Base-by-base conservation (phyloP, 2,797 vertebrate species). In the Bucorvus abyssinicus region DNA sequence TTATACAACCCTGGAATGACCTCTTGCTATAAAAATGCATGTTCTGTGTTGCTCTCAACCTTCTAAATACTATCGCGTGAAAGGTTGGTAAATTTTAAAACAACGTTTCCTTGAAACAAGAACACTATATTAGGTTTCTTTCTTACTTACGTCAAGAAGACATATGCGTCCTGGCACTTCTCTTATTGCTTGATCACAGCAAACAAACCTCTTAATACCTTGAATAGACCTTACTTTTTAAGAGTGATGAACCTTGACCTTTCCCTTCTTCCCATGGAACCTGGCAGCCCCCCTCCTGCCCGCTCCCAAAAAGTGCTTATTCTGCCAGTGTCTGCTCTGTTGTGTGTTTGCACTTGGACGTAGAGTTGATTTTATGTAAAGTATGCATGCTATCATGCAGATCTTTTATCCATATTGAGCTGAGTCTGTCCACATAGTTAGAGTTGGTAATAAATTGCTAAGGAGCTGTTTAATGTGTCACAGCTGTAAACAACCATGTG, bases 401-500 rank as follows among this genome's bases (percentile, higher is more conserved):
- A 78, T 77, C 73, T 73, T 94, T 78, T 64, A 61, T 78, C 77
- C 65, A 8, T 44, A 49, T 18, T 29, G 14, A 71, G 74, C 63
- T 88, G 55, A 88, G 67, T 32, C 77, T 84, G 61, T 61, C 84
- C 71, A 49, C n/a, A 44, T 53, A 57, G 36, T 45, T 67, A 38
- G 30, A 68, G 22, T 36, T 84, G 20, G 40, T n/a, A 82, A 84
- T 84, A 84, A 86, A 90, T 75, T 75, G 34, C 65, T 75, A n/a
- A 78, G 83, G 88, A 95, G 67, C 27, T 78, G 60, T 89, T 90
- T 93, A 90, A 81, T 64, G 47, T 76, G 45, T 88, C 85, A 52
- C 90, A 81, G 83, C 55, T 92, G 83, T 92, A 89, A 94, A 82
- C 0, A 0, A 82, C 80, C 29, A 44, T 32, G 59, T 60, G 44